These are phyloP conservation scores for Scomber scombrus DNA, from an alignment of 2,113 vertebrate species.

Conservation along the genomic window DNA sequence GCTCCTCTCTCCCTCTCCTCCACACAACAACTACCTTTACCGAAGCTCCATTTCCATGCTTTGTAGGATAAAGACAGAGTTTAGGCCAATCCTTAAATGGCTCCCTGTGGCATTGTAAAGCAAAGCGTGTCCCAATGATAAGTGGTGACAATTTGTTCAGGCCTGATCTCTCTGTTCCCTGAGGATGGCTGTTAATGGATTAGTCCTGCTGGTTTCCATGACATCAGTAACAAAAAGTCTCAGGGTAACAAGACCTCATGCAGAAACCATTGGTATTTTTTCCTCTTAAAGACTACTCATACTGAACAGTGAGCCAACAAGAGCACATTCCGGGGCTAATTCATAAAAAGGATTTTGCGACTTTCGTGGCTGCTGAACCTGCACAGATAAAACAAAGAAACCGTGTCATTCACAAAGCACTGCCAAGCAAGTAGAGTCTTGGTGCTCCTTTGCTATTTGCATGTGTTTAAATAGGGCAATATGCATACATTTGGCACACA, in stretches of 20 bases:
- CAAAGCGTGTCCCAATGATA: conserved; percentile 53
- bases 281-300: neutral
- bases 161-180: conserved; percentile 45
- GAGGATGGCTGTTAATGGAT: conserved; percentile 59
- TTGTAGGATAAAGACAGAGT: conserved; percentile 43
- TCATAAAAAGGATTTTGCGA: too few species aligned
- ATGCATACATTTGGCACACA: too few species aligned
- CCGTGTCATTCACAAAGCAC: too few species aligned
- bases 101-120: conserved; percentile 50
- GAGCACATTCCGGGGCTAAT: neutral
- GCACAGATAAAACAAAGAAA: too few species aligned
- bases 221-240: conserved; percentile 46
- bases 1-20: neutral
- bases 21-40: neutral
- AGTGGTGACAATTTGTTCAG: conserved; percentile 62
- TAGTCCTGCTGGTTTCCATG: conserved; percentile 54
- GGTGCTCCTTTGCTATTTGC: too few species aligned
- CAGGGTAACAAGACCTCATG: conserved; percentile 26
- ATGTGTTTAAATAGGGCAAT: too few species aligned
- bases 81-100: conserved; percentile 30
- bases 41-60: conserved; percentile 10
- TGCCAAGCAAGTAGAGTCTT: too few species aligned
- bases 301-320: conserved; percentile 21
- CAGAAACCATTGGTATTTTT: conserved; percentile 10
- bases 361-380: too few species aligned